Evolutionary conservation across 2,113 vertebrate genomes (phyloP).

Genomic region (Xiphias gladius): DNA sequence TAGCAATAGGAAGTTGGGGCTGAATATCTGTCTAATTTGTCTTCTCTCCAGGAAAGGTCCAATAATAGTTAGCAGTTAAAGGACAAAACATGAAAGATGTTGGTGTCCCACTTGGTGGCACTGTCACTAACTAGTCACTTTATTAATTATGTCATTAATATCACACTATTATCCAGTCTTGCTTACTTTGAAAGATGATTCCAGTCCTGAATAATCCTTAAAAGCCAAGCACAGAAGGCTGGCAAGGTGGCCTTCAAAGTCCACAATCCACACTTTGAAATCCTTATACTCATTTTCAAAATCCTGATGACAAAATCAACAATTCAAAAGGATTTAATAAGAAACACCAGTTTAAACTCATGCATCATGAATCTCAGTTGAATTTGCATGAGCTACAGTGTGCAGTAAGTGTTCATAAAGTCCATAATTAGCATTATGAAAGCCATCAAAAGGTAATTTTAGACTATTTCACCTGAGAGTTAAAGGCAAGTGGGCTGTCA

Average conservation of each 20-base stretch:
- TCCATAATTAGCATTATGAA: not conserved
- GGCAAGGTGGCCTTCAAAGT: constrained; percentile 84
- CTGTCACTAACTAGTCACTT: not conserved
- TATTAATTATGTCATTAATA: not conserved
- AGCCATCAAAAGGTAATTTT: not conserved
- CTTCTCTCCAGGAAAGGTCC: constrained; percentile 86
- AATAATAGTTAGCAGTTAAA: constrained; percentile 85
- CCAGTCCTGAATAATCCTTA: constrained; percentile 84
- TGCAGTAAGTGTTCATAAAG: not conserved
- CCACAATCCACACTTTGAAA: constrained; percentile 83
- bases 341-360: not conserved
- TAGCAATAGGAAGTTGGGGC: constrained; percentile 81
- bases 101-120: not conserved
- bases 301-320: constrained; percentile 65
- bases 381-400: not conserved
- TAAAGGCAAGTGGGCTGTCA: constrained; percentile 75
- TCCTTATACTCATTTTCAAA: constrained; percentile 83
- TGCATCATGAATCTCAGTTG: constrained; percentile 4
- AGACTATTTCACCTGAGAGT: constrained; percentile 76
- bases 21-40: constrained; percentile 86
- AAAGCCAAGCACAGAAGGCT: constrained; percentile 85
- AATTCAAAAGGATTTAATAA: constrained; percentile 14
- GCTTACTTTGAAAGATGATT: constrained; percentile 88
- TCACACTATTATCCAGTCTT: not conserved
- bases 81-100: constrained; percentile 31